Base-by-base conservation (phyloP, 2,797 vertebrate genomes). In the Myripristis jacobus region DNA sequence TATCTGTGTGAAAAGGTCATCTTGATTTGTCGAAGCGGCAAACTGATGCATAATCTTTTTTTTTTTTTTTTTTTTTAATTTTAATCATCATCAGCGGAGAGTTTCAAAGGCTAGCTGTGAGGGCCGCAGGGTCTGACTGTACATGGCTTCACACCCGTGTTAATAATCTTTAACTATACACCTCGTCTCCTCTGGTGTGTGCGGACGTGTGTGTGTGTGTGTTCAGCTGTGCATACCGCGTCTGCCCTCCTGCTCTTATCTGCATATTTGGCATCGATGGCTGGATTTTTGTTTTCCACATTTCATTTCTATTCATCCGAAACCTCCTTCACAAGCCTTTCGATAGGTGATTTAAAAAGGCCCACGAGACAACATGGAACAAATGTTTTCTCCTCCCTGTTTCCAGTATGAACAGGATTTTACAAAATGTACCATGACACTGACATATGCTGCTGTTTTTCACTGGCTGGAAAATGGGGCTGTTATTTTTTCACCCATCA, bases 391-490 rank as follows among this genome's bases (percentile, higher is more conserved):
- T 64, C 64, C 73, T 57, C 72, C 66, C 75, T 31, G 10, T 59
- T 84, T 74, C 74, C 60, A 60, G 21, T 60, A 27, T 16, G 48
- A 75, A 66, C 19, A 50, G 21, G 50, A 59, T 70, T 74, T 84
- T 73, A 77, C 13, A 62, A 68, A 80, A 82, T 66, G 53, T 31
- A 69, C 48, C 70, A 43, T 78, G 66, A 82, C 83, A 53, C 63
- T 78, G 77, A 87, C 83, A 81, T 77, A 79, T 82, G 75, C 66
- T 70, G 72, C 75, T 75, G 71, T 72, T 82, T 87, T 75, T 76
- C 66, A 68, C 16, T 1, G 22, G 68, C 73, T 78, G 66, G 31
- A 76, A 86, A 83, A 78, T 57, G 38, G 62, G 58, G 12, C 50
- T 34, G 67, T 54, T 68, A 36, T 44, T 79, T 79, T 58, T 56